Evolutionary conservation across 2,888 invertebrate genomes (phyloP).

Genomic region (Drosophila bunnanda): DNA sequence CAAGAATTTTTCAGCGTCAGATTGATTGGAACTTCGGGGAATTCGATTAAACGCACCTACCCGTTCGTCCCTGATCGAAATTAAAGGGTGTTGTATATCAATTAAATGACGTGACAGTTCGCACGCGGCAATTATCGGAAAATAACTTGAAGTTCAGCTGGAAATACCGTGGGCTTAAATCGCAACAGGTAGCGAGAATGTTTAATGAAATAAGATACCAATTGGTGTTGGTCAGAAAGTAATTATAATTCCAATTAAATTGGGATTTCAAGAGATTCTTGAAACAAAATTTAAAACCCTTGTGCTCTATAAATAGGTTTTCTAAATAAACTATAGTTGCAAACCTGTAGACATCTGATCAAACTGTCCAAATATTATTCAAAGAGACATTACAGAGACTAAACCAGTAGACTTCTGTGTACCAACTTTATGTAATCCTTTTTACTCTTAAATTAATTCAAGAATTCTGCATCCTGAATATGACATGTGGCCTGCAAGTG

Average conservation of each 20-base stretch:
- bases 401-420: neutral
- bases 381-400: neutral
- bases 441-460: neutral
- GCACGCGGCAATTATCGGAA: slow-evolving; percentile 10
- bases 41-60: slow-evolving; percentile 31
- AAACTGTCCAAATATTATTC: neutral
- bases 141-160: neutral
- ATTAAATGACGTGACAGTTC: slow-evolving; percentile 17
- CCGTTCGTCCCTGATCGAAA: slow-evolving; percentile 7
- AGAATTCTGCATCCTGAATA: slow-evolving; percentile 10
- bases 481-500: slow-evolving; percentile 16
- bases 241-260: neutral
- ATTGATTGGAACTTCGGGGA: slow-evolving; percentile 35
- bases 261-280: neutral
- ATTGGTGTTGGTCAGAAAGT: neutral
- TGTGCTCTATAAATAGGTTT: neutral
- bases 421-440: neutral
- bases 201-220: neutral
- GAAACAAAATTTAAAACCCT: neutral
- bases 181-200: slow-evolving; percentile 16
- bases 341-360: neutral
- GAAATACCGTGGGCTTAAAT: neutral
- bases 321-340: neutral
- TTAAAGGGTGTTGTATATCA: slow-evolving; percentile 14
- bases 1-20: slow-evolving; percentile 26